These are phyloP conservation scores for Stenolophus ochropezus DNA, from an alignment of 2,888 invertebrate genomes.

Conservation along the genomic window DNA sequence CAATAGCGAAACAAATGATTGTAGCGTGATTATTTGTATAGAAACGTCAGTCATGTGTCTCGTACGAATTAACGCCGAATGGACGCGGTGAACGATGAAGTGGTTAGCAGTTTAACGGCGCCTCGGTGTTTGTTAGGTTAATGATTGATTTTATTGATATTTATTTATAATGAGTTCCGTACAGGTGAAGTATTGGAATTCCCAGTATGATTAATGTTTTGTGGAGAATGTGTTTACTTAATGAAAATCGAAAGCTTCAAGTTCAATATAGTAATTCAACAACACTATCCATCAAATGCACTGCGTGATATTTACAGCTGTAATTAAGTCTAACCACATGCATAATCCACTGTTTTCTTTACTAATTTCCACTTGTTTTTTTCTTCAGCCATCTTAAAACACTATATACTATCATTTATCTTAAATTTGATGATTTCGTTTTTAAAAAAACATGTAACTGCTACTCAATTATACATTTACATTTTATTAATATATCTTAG, in stretches of 20 bases:
- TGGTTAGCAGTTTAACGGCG: conserved; percentile 17
- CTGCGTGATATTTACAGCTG: neutral
- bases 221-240: neutral
- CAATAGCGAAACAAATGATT: conserved; percentile 46
- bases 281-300: neutral
- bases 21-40: conserved; percentile 40
- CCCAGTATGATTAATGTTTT: neutral
- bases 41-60: conserved; percentile 47
- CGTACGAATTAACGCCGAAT: conserved; percentile 4
- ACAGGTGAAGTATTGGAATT: neutral
- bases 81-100: neutral
- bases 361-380: too few species aligned
- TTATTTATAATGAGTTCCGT: neutral
- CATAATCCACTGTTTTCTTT: too few species aligned
- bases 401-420: too few species aligned
- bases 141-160: conserved; percentile 25
- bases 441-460: too few species aligned
- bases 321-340: neutral
- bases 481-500: too few species aligned
- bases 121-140: neutral
- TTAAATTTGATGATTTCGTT: too few species aligned
- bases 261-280: neutral
- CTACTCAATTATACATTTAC: too few species aligned
- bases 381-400: too few species aligned
- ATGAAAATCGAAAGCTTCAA: neutral